phyloP scores from a whole-genome alignment of 1,140 invertebrate genomes.

The Brachionus asplanchnoidis region DNA sequence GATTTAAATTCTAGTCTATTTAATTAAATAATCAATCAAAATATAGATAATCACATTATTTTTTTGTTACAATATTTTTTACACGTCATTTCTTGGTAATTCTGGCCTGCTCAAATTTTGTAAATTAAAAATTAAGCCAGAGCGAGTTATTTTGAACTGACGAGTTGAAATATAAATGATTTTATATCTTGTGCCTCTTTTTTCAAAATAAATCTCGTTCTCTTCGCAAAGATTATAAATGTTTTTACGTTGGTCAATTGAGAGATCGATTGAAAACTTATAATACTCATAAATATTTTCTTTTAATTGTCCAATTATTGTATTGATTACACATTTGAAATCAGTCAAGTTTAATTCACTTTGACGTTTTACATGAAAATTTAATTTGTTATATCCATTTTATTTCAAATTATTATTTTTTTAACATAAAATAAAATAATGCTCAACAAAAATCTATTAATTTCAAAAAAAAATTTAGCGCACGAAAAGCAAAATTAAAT shows the following conservation, averaged over 20 bases:
- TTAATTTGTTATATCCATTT: too few relatives aligned
- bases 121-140: not conserved
- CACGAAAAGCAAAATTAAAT: too few relatives aligned
- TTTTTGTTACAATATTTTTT: not conserved
- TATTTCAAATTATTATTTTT: too few relatives aligned
- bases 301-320: not conserved
- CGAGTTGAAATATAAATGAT: slow-evolving; percentile 4
- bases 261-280: not conserved
- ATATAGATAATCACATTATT: not conserved
- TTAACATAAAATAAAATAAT: too few relatives aligned
- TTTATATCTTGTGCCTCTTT: slow-evolving; percentile 3
- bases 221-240: not conserved
- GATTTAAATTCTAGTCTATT: not conserved
- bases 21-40: not conserved
- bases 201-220: not conserved
- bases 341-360: not conserved
- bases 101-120: not conserved
- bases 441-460: too few relatives aligned
- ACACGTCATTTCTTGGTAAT: slow-evolving; percentile 7
- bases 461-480: too few relatives aligned
- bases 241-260: slow-evolving; percentile 1
- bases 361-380: not conserved
- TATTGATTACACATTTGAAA: not conserved
- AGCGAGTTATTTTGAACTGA: not conserved
- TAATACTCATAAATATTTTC: not conserved